Evolutionary conservation across 2,113 vertebrate genomes (phyloP).

Genomic region (Bubo blakistoni): DNA sequence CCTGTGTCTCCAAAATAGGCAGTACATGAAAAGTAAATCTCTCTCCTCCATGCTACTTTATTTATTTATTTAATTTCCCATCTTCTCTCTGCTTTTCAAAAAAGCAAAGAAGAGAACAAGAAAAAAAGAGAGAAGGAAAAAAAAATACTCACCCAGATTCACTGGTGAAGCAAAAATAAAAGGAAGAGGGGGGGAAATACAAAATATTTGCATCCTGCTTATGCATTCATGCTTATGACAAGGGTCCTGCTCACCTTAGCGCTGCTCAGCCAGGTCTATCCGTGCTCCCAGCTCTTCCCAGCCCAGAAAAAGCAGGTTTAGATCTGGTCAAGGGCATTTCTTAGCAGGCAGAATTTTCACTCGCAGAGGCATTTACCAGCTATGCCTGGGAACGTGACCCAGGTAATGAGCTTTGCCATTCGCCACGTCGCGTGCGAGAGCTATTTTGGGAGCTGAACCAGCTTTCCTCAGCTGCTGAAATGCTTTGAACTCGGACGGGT

Average conservation of each 20-base stretch:
- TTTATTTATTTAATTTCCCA: background rate
- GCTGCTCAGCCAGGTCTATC: background rate
- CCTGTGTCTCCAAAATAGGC: background rate
- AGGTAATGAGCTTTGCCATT: slow-evolving; percentile 27
- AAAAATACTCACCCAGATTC: background rate
- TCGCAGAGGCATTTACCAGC: background rate
- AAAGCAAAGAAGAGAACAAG: background rate
- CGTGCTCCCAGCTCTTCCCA: background rate
- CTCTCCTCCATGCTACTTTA: rapidly evolving
- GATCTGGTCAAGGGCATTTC: background rate
- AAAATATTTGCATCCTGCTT: background rate
- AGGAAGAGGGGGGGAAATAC: background rate
- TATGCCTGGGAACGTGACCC: background rate
- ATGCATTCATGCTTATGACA: rapidly evolving
- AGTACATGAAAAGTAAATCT: background rate
- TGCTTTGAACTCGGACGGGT: background rate
- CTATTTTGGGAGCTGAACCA: background rate
- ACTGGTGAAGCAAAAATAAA: background rate
- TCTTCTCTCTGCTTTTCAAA: background rate
- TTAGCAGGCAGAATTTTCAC: background rate
- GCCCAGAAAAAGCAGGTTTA: background rate
- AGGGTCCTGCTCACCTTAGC: background rate
- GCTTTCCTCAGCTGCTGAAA: background rate
- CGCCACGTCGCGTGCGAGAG: rapidly evolving
- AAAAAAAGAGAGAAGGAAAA: background rate